These are phyloP conservation scores for Atherinosoma microstoma DNA, from an alignment of 2,797 vertebrate species.

Conservation along the genomic window DNA sequence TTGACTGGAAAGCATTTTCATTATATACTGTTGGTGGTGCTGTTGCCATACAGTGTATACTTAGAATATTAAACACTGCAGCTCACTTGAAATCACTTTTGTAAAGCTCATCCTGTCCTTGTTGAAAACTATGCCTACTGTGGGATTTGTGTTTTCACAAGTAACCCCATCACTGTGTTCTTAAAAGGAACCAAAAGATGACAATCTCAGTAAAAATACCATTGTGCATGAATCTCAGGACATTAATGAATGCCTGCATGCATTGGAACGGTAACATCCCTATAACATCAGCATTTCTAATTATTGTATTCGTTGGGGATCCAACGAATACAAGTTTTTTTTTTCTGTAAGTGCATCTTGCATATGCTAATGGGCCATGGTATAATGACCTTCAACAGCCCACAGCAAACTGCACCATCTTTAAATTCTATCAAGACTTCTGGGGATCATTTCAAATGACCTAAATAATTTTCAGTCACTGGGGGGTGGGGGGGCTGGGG, in stretches of 20 bases:
- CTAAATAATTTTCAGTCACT: constrained; percentile 72
- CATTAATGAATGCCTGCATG: constrained; percentile 58
- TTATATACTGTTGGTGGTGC: constrained; percentile 78
- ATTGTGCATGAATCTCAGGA: constrained; percentile 48
- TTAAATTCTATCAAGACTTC: constrained; percentile 73
- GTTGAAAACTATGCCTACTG: constrained; percentile 28
- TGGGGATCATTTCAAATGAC: constrained; percentile 72
- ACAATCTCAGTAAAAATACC: constrained; percentile 57
- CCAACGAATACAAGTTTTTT: constrained; percentile 47
- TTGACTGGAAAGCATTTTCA: constrained; percentile 45
- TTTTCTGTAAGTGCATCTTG: constrained; percentile 51
- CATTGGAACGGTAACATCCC: constrained; percentile 50
- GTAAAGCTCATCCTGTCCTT: constrained; percentile 39
- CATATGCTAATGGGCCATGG: constrained; percentile 72
- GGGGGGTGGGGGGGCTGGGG: constrained; percentile 35
- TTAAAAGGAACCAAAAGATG: constrained; percentile 45
- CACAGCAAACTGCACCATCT: constrained; percentile 69
- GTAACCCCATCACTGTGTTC: constrained; percentile 39
- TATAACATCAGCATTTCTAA: constrained; percentile 58
- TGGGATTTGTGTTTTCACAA: constrained; percentile 41
- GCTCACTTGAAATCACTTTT: constrained; percentile 45
- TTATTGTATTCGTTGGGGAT: constrained; percentile 64
- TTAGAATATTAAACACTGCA: constrained; percentile 50
- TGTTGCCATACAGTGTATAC: constrained; percentile 74
- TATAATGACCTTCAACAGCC: constrained; percentile 76